Conservation (phyloP, 1,140 invertebrate species). For the Papilio xuthus region DNA sequence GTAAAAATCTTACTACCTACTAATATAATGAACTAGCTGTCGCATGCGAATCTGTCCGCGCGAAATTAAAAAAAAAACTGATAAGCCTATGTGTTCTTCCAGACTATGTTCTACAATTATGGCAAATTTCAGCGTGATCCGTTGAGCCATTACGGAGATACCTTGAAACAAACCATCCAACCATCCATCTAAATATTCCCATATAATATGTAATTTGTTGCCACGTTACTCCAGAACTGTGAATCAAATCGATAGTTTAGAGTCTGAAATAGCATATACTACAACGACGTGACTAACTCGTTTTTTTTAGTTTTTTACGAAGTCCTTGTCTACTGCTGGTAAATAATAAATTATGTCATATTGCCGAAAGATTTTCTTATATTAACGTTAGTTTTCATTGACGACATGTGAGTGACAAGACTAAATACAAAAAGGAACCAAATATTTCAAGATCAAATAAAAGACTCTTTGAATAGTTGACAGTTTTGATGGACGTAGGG, state of each 20-base stretch:
- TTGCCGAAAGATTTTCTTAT: not conserved
- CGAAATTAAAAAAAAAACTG: no score
- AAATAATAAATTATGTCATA: not conserved
- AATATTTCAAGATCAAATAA: conserved; percentile 36
- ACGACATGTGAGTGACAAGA: conserved; percentile 20
- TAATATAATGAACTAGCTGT: no score
- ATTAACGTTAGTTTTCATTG: conserved; percentile 13
- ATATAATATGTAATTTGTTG: no score
- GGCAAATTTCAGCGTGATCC: no score
- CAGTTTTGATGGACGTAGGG: conserved; percentile 12
- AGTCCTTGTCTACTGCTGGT: not conserved
- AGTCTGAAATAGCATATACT: not conserved
- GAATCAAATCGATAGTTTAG: not conserved
- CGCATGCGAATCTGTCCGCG: no score
- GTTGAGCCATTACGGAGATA: no score
- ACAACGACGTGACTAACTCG: no score
- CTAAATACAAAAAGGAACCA: conserved; percentile 23
- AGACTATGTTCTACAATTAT: no score
- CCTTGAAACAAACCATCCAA: no score
- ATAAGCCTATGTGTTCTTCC: no score
- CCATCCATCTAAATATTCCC: no score
- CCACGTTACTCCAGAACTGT: not conserved
- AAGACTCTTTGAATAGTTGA: conserved; percentile 24
- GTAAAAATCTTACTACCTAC: not conserved
- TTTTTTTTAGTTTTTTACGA: not conserved